Evolutionary conservation across 2,113 vertebrate species (phyloP).

Genomic region (Pelodiscus sinensis): DNA sequence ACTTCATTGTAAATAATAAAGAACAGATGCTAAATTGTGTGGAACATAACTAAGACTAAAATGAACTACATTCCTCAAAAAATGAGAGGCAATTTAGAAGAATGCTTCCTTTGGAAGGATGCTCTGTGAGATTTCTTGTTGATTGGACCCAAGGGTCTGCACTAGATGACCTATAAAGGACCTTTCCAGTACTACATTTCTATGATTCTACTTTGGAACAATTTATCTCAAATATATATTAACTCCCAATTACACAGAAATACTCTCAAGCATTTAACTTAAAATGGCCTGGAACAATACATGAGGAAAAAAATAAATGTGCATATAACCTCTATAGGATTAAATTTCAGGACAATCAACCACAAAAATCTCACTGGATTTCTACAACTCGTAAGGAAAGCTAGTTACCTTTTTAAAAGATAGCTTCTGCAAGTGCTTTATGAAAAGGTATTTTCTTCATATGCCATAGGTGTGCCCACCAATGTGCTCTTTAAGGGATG

Average conservation of each 20-base stretch:
- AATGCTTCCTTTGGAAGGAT: background rate
- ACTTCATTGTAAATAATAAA: background rate
- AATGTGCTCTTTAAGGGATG: background rate
- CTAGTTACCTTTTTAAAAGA: background rate
- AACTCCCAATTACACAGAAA: background rate
- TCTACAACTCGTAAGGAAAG: background rate
- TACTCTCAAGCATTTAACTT: background rate
- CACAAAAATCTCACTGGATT: fast-evolving
- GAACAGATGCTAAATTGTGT: background rate
- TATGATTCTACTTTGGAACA: background rate
- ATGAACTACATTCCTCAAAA: background rate
- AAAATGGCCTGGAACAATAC: fast-evolving
- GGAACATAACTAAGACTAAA: background rate
- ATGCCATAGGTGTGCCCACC: fast-evolving
- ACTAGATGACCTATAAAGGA: background rate
- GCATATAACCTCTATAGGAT: background rate
- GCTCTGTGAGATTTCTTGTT: background rate
- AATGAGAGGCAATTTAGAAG: background rate
- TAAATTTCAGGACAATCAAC: background rate
- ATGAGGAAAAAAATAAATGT: background rate
- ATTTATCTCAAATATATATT: background rate
- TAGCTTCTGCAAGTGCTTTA: background rate
- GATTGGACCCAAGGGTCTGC: background rate
- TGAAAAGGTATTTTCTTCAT: background rate
- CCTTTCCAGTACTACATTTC: background rate